phyloP scores from a whole-genome alignment of 2,113 vertebrate genomes.

The Vombatus ursinus region DNA sequence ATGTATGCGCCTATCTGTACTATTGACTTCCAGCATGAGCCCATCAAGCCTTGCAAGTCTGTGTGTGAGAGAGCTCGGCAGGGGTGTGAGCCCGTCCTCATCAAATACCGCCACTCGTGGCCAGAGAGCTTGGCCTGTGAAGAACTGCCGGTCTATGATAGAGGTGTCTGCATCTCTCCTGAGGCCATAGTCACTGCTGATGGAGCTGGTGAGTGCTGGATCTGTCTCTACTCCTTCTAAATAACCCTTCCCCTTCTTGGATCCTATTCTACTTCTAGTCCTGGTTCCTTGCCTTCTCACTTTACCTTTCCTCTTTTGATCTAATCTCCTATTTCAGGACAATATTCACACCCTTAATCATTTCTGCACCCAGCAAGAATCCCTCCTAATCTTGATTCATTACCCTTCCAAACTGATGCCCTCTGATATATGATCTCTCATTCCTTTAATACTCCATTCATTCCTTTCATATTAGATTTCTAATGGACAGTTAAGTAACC shows the following conservation, averaged over 20 bases:
- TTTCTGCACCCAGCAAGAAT: not conserved
- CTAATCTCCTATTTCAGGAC: not conserved
- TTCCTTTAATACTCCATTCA: not conserved
- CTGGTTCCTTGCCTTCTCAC: not conserved
- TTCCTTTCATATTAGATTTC: not conserved
- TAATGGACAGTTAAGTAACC: not conserved
- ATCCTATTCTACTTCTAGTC: not conserved
- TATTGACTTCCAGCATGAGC: constrained; percentile 98
- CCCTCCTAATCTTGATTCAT: not conserved
- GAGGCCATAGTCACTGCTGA: constrained; percentile 97
- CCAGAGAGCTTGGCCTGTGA: constrained; percentile 95
- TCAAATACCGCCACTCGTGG: constrained; percentile 95
- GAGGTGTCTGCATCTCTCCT: constrained; percentile 97
- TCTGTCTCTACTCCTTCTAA: not conserved
- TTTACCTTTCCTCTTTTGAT: not conserved
- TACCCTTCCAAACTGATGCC: not conserved
- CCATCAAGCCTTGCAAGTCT: constrained; percentile 97
- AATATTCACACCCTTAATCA: not conserved
- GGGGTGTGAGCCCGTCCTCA: constrained; percentile 96
- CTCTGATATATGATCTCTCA: not conserved
- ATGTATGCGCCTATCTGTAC: constrained; percentile 99
- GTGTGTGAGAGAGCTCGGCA: constrained; percentile 94
- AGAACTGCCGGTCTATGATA: constrained; percentile 96
- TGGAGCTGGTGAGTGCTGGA: constrained; percentile 87
- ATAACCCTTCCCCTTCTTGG: not conserved